Evolutionary conservation across 1,140 invertebrate species (phyloP).

Genomic region (Coelopa frigida): DNA sequence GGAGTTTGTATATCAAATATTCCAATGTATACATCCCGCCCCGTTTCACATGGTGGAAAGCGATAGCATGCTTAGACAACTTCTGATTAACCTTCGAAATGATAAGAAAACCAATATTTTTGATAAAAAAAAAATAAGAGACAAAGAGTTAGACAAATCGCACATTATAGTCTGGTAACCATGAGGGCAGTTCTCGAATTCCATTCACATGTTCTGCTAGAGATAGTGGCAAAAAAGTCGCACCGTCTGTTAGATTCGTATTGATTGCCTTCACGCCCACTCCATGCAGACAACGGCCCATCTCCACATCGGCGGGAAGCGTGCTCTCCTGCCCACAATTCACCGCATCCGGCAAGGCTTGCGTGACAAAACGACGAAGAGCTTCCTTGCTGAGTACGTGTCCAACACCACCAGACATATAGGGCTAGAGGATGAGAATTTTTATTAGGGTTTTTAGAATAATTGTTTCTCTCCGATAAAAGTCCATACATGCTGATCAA

Average conservation of each 20-base stretch:
- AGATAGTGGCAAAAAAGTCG: constrained; percentile 25
- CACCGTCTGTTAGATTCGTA: constrained; percentile 20
- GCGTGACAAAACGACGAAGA: constrained; percentile 14
- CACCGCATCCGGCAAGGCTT: constrained; percentile 19
- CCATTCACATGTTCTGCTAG: constrained; percentile 20
- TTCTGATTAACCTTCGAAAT: not conserved
- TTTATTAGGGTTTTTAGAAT: no score
- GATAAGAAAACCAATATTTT: not conserved
- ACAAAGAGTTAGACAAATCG: no score
- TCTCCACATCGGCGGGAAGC: constrained; percentile 12
- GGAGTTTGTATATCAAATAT: constrained; percentile 20
- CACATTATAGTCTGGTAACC: not conserved
- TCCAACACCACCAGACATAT: constrained; percentile 15
- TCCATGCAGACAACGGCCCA: constrained; percentile 24
- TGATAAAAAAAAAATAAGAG: no score
- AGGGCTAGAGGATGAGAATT: constrained; percentile 9
- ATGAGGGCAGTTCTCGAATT: constrained; percentile 2
- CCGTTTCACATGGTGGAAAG: constrained; percentile 9
- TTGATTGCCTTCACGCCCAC: constrained; percentile 24
- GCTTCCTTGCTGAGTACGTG: constrained; percentile 25
- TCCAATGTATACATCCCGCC: constrained; percentile 16
- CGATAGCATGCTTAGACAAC: constrained; percentile 17
- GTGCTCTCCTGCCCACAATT: constrained; percentile 15
- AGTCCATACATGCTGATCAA: constrained; percentile 12
- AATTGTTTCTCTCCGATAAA: no score